A percentile compares a stretch with the other conserved stretches of the same genome.
Conservation (phyloP, 2,888 invertebrate species). For the Acanthosepion pharaonis region DNA sequence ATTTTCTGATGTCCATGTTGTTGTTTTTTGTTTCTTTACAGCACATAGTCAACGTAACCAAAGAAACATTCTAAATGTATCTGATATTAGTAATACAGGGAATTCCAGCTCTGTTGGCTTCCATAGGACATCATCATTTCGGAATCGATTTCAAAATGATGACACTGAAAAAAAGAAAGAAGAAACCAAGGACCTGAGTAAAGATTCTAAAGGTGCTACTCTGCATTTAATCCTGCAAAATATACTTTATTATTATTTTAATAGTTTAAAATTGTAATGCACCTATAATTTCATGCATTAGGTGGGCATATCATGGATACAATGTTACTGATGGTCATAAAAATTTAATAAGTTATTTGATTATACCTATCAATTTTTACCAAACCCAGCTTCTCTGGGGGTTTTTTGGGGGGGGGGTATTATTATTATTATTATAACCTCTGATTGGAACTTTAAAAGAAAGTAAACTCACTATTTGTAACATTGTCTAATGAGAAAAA, state of each 20-base stretch:
- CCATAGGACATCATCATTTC: slow-evolving; percentile 39
- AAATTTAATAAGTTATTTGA: neutral
- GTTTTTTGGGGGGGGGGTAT: no score
- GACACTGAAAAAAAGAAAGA: slow-evolving; percentile 50
- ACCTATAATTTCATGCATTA: neutral
- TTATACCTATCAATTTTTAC: neutral
- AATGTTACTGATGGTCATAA: neutral
- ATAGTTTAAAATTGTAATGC: neutral
- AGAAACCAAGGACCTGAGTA: slow-evolving; percentile 55
- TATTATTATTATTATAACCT: neutral
- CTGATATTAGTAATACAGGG: slow-evolving; percentile 46
- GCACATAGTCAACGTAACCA: slow-evolving; percentile 46
- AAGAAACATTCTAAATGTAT: slow-evolving; percentile 47
- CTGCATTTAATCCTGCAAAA: neutral
- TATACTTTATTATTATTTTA: neutral
- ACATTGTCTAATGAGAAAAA: neutral
- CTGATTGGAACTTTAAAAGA: neutral
- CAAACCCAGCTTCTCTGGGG: no score
- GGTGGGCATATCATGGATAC: neutral
- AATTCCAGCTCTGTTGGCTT: slow-evolving; percentile 39
- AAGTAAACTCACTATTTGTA: neutral
- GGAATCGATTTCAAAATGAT: slow-evolving; percentile 46
- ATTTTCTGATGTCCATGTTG: neutral
- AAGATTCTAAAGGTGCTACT: slow-evolving; percentile 51
- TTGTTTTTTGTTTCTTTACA: slow-evolving; percentile 43